These are phyloP conservation scores for Cyprinella venusta DNA, from an alignment of 2,797 vertebrate genomes.

Conservation along the genomic window DNA sequence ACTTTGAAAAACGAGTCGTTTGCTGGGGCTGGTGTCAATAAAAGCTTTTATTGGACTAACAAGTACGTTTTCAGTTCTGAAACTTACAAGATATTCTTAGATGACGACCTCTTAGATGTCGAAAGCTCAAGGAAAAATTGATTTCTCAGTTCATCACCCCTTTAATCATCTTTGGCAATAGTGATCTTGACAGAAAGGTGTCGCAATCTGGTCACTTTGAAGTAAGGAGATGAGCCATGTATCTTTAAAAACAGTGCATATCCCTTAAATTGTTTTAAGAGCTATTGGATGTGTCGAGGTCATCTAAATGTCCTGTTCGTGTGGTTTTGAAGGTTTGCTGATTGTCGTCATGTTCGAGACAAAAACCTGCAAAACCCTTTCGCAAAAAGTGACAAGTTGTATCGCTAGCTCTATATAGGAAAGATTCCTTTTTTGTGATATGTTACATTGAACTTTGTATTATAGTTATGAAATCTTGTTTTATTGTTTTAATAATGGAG, in stretches of 20 bases:
- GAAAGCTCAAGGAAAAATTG: too few relatives aligned
- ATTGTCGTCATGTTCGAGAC: background rate
- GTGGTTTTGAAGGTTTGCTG: slow-evolving; percentile 1
- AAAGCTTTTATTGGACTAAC: too few relatives aligned
- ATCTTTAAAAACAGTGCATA: background rate
- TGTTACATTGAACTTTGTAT: background rate
- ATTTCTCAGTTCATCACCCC: too few relatives aligned
- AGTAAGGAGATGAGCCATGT: background rate
- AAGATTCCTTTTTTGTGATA: background rate
- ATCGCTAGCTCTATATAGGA: slow-evolving; percentile 15
- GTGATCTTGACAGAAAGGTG: background rate
- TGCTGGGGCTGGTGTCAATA: too few relatives aligned
- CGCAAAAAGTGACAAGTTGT: background rate
- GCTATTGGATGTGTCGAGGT: background rate
- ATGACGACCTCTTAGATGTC: too few relatives aligned
- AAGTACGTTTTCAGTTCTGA: too few relatives aligned
- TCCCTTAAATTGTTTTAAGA: background rate
- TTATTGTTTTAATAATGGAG: background rate
- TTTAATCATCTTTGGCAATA: background rate
- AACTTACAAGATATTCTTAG: too few relatives aligned
- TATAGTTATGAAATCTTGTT: background rate
- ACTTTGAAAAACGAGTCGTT: too few relatives aligned
- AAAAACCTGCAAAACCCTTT: background rate
- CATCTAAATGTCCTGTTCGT: background rate
- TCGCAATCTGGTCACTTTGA: background rate